Percentiles rank a stretch among this genome's conserved stretches.
Conservation (phyloP, 1,140 invertebrate genomes). For the Chelonus insularis region DNA sequence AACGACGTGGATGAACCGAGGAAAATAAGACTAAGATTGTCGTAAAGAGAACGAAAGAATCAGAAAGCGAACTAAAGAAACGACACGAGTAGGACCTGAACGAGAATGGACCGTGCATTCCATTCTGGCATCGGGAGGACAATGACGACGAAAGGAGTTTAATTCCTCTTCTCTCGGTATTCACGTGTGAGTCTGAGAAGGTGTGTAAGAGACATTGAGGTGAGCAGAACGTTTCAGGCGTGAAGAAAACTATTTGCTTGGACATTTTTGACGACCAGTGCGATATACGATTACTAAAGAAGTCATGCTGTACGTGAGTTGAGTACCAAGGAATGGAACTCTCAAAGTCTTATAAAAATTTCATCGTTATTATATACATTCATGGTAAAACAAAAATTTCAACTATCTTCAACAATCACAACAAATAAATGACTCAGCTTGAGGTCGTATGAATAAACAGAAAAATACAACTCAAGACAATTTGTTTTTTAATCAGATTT, state of each 20-base stretch:
- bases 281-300: constrained; percentile 50
- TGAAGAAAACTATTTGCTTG: constrained; percentile 48
- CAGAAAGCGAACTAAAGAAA: neutral
- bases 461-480: no score
- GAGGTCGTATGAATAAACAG: no score
- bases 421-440: no score
- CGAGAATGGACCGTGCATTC: constrained; percentile 12
- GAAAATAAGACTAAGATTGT: neutral
- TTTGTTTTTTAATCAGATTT: no score
- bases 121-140: constrained; percentile 21
- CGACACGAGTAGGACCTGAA: neutral
- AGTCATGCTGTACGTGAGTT: constrained; percentile 47
- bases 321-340: constrained; percentile 31
- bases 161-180: neutral
- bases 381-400: constrained; percentile 7
- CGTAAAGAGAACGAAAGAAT: neutral
- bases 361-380: constrained; percentile 43
- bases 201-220: neutral
- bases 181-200: neutral
- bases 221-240: constrained; percentile 34
- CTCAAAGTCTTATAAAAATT: constrained; percentile 27
- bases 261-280: constrained; percentile 42
- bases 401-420: neutral
- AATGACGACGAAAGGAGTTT: constrained; percentile 26
- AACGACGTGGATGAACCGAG: neutral